Evolutionary conservation across 2,888 invertebrate genomes (phyloP), one percentile per base, ranked within the genome.

Genomic region (Deilephila porcellus): DNA sequence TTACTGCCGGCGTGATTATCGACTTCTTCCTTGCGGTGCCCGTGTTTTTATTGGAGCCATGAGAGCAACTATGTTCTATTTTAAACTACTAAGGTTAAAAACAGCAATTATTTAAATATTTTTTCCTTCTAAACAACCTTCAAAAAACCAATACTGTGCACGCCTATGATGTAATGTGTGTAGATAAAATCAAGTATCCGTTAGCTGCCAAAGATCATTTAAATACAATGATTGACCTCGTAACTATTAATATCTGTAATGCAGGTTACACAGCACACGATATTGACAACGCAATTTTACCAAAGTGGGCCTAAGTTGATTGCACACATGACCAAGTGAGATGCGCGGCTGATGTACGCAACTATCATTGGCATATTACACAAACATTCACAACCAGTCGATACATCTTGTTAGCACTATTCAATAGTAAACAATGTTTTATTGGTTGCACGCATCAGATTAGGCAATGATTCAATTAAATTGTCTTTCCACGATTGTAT

Each of bases 161-260:
- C 53, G 63, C 34, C 19, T 63, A 53, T 53, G 37, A 64, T 7
- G 37, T 34, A 56, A 64, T 20, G 8, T n/a, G 20, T 34, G 53
- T 62, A 64, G 53, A 63, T 25, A 72, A 63, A 64, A 56, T 45
- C 34, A 37, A 20, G 4, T 67, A 64, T 20, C 64, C 64, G 45
- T 14, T 67, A 14, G 5, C 64, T 64, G 64, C 45, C 37, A 64
- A 45, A 45, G 37, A 64, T 64, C n/a, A 67, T 67, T 52, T 67
- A 67, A 67, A 67, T 67, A 67, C 67, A 67, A 67, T 67, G 67
- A 67, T 67, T 67, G 67, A 45, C 67, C 67, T 67, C 67, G 67
- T 67, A 45, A 52, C 67, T 67, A 67, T 45, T 67, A 52, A 29
- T 20, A 52, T 25, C 52, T 67, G 67, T 52, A 67, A 52, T 52